Percentiles rank a stretch among this genome's conserved stretches.
These are phyloP conservation scores for Orthonyx spaldingii DNA, from an alignment of 2,113 vertebrate genomes.

Conservation along the genomic window DNA sequence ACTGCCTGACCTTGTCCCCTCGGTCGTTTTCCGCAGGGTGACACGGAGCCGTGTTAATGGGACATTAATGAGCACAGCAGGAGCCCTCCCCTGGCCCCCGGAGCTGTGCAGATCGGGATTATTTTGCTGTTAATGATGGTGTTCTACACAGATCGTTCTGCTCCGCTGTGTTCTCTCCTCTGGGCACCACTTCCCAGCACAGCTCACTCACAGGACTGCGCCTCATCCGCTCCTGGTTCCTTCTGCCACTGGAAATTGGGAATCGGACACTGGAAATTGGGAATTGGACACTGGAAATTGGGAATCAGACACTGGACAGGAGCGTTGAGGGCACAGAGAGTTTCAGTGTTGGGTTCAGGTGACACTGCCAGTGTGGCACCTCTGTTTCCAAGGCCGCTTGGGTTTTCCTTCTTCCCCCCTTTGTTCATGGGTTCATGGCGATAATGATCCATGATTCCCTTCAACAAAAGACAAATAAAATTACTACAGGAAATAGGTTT, in stretches of 20 bases:
- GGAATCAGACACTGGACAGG: accelerated
- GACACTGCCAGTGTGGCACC: accelerated
- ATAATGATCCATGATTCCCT: not conserved
- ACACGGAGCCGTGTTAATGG: not conserved
- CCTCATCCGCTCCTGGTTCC: too few species aligned
- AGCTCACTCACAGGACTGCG: too few species aligned
- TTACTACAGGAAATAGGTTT: not conserved
- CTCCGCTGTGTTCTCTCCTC: not conserved
- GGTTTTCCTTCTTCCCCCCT: not conserved
- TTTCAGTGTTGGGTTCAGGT: accelerated
- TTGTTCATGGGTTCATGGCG: accelerated
- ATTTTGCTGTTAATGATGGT: not conserved
- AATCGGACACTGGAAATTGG: too few species aligned
- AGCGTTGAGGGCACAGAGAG: not conserved
- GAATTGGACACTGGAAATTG: not conserved
- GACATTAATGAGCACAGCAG: not conserved
- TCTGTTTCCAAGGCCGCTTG: not conserved
- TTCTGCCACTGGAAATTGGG: too few species aligned
- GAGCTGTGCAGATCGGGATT: not conserved
- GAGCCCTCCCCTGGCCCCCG: not conserved
- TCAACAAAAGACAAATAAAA: not conserved
- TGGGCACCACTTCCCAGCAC: not conserved
- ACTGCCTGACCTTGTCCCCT: not conserved
- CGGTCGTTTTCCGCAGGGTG: not conserved
- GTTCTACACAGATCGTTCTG: not conserved